Evolutionary conservation across 2,888 invertebrate genomes (phyloP), one percentile per base, ranked within the genome.

Genomic region (Aphodius granarius): DNA sequence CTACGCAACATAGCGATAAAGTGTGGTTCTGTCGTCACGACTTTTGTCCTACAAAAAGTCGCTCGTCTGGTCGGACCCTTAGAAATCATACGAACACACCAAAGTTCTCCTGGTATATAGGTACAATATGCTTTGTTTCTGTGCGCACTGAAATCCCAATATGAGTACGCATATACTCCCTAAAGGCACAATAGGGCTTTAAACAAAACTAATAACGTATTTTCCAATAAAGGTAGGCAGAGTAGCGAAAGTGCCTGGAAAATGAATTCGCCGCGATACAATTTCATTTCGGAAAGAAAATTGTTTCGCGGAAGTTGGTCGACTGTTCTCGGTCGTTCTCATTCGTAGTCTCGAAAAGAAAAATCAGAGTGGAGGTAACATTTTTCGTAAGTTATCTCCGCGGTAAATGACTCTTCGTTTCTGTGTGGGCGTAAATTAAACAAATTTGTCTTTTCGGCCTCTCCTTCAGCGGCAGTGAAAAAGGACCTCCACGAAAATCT

Each of bases 331-430:
- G 9, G 43, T 1, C 43, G 43, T 43, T 3, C 13, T 43, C 13
- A 43, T 43, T 43, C 43, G 43, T 1, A 43, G 43, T 43, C 43
- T 6, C 43, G 13, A 43, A 43, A 9, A 43, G 13, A 43, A 43
- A 43, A 43, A 43, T 43, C 43, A 43, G 43, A 43, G 43, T 43
- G 21, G 19, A 73, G 18, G 73, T 23, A 73, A 73, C 21, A 22
- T 23, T 19, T 22, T 64, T 73, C 73, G 64, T 73, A 73, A 73
- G 66, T 73, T 73, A 73, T 73, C 20, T 64, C 66, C 66, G 64
- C 64, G 13, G 66, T 73, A 73, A 64, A 73, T 73, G 73, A 73
- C 73, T 65, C 21, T 22, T 65, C 65, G 73, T 22, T 64, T 20
- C 73, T 65, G 65, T 64, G 43, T 13, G 3, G n/a, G 73, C 73